phyloP scores from a whole-genome alignment of 64 coral and sea anemone species.

The Montipora capricornis region DNA sequence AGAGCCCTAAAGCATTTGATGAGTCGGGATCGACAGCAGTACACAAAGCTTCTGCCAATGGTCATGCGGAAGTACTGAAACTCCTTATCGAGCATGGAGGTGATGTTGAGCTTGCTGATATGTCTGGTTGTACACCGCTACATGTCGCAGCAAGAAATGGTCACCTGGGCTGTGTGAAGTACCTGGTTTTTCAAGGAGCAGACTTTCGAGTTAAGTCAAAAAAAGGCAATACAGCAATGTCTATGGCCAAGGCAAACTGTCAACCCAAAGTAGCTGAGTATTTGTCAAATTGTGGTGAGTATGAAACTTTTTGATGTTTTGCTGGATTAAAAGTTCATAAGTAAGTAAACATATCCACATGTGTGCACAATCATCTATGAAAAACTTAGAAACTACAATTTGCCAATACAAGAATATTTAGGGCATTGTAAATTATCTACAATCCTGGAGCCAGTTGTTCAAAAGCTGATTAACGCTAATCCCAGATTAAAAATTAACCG shows the following conservation, averaged over 20 bases:
- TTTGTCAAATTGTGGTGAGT: slow-evolving; percentile 83
- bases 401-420: too few species aligned
- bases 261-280: slow-evolving; percentile 91
- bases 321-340: neutral
- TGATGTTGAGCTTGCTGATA: slow-evolving; percentile 72
- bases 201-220: slow-evolving; percentile 77
- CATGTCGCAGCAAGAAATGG: slow-evolving; percentile 92
- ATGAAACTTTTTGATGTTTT: neutral
- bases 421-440: too few species aligned
- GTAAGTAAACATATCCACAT: too few species aligned
- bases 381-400: too few species aligned
- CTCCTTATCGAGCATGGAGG: slow-evolving; percentile 83
- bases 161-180: slow-evolving; percentile 82
- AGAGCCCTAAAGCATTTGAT: slow-evolving; percentile 79
- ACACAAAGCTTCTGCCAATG: slow-evolving; percentile 94
- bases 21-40: slow-evolving; percentile 86
- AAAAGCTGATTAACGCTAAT: too few species aligned
- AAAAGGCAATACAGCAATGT: slow-evolving; percentile 86
- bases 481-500: too few species aligned
- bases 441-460: too few species aligned
- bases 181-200: slow-evolving; percentile 74
- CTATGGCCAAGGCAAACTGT: slow-evolving; percentile 82
- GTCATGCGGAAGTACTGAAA: slow-evolving; percentile 81
- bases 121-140: slow-evolving; percentile 76
- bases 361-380: too few species aligned